Percentiles rank a stretch among this genome's conserved stretches.
These are phyloP conservation scores for Pyrochroa serraticornis DNA, from an alignment of 2,888 invertebrate species.

Conservation along the genomic window DNA sequence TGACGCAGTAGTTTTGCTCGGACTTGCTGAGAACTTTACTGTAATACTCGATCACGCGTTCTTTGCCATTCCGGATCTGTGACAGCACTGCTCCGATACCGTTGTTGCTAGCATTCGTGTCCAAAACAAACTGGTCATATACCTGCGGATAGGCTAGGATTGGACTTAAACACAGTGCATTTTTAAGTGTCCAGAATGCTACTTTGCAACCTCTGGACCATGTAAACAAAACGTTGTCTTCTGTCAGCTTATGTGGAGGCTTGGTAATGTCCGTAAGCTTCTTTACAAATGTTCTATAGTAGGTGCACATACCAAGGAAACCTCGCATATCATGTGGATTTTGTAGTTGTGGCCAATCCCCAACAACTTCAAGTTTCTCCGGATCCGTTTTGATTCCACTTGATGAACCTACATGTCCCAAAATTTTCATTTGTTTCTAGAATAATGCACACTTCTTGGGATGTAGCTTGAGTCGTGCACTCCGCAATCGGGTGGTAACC, in stretches of 20 bases:
- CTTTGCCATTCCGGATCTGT: conserved; percentile 22
- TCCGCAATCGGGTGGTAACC: conserved; percentile 7
- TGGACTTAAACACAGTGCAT: conserved; percentile 44
- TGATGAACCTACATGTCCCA: conserved; percentile 15
- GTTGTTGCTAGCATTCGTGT: conserved; percentile 22
- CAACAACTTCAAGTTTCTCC: conserved; percentile 12
- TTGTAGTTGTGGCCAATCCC: conserved; percentile 30
- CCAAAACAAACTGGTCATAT: conserved; percentile 55
- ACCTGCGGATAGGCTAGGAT: conserved; percentile 58
- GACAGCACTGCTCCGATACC: conserved; percentile 25
- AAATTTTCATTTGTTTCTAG: conserved; percentile 18
- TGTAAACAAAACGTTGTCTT: background rate
- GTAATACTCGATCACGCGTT: conserved; percentile 37
- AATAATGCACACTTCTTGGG: conserved; percentile 18
- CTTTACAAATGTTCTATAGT: conserved; percentile 29
- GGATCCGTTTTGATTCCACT: conserved; percentile 2
- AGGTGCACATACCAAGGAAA: conserved; percentile 27
- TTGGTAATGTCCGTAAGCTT: conserved; percentile 29
- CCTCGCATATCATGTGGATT: conserved; percentile 27
- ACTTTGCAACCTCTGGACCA: conserved; percentile 9
- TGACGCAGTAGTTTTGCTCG: conserved; percentile 39
- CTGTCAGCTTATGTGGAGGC: conserved; percentile 22
- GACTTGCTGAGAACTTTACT: conserved; percentile 30
- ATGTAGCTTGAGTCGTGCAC: background rate
- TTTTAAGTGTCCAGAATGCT: conserved; percentile 11